Evolutionary conservation across 2,113 vertebrate species (phyloP).

Genomic region (Macaca mulatta): DNA sequence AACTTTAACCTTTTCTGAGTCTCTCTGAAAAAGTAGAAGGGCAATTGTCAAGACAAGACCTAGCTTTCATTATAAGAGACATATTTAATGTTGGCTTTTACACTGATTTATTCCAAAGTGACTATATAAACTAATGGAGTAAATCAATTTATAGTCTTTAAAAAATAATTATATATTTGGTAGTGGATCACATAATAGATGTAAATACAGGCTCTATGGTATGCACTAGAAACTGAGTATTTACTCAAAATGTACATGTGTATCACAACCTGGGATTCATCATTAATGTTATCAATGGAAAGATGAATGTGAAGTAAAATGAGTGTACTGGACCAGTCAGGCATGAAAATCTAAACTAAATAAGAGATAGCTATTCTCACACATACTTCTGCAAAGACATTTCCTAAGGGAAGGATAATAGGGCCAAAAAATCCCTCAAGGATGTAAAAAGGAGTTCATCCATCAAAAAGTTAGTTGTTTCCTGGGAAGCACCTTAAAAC

Average conservation of each 20-base stretch:
- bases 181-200: not conserved
- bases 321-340: not conserved
- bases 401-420: not conserved
- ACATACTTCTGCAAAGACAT: not conserved
- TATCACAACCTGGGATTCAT: not conserved
- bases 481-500: not conserved
- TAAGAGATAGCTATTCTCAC: not conserved
- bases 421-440: not conserved
- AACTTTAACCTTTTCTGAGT: not conserved
- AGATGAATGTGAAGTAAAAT: slow-evolving; percentile 17
- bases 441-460: not conserved
- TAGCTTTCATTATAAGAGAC: not conserved
- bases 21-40: not conserved
- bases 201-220: not conserved
- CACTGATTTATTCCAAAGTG: slow-evolving; percentile 17
- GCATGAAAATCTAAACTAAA: not conserved
- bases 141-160: not conserved
- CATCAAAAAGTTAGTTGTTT: not conserved
- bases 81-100: not conserved
- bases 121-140: not conserved
- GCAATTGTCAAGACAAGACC: not conserved
- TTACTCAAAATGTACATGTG: slow-evolving; percentile 21
- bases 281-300: not conserved
- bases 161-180: slow-evolving; percentile 53
- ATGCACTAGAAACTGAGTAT: not conserved